Base-by-base conservation (phyloP, 53 echinoderm and acorn worm genomes). In the Antedon mediterranea region DNA sequence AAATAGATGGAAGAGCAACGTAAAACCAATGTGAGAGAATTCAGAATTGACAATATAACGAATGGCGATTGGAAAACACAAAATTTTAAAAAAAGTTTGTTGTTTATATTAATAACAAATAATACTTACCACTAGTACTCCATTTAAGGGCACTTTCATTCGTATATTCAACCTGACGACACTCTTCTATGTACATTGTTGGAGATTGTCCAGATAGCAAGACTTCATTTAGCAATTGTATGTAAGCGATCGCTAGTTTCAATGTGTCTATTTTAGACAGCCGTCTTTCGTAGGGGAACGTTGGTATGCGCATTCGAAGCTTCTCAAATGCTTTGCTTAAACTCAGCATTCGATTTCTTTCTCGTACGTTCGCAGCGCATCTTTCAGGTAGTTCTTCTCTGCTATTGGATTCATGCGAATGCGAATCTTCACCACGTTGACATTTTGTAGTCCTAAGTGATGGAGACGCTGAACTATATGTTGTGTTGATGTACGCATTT, bases 221-320 rank as follows among this genome's bases (percentile, higher is more conserved):
- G 7, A 76, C 76, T 9, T 76, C 76, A 9, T 76, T 76, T 18
- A 76, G 28, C 27, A 32, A 28, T 33, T 32, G 34, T 31, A 76
- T 76, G 34, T 76, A 76, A 4, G 34, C 76, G 76, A 76, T 76
- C 4, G 76, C 76, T 5, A 32, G 76, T 33, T 76, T 76, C 28
- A 76, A 33, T 7, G 76, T 76, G 33, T 76, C 32, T 7, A 76
- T 76, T 31, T 34, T 32, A 33, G 76, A 76, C 34, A 33, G 34
- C 8, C 76, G 13, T n/a, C 34, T 15, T 7, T 76, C 34, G 34
- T 76, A 33, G 8, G 76, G 33, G 34, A 31, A 32, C 4, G 32
- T 33, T 26, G 76, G 76, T 8, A 76, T 34, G 7, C 34, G 32
- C 33, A 33, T 76, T 26, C 76, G 32, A 28, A 76, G 76, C 29